Conservation (phyloP, 2,797 vertebrate species). For the Hoplostethus mediterraneus region DNA sequence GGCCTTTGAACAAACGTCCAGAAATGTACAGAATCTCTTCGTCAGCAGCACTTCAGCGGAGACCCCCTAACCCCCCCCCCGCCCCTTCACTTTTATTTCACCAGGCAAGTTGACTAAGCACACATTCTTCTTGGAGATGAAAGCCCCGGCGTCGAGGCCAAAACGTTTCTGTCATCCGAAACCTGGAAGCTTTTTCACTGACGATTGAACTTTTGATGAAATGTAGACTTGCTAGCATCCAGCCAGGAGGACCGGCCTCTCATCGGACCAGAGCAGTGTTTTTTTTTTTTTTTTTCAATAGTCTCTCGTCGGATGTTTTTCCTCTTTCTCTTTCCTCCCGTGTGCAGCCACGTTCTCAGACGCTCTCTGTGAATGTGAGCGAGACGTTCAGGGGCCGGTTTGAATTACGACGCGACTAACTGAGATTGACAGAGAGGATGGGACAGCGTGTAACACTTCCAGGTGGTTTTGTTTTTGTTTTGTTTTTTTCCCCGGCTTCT, state of each 20-base stretch:
- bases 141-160: not conserved
- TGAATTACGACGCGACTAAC: no score
- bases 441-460: not conserved
- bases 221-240: no score
- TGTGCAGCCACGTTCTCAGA: no score
- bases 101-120: slow-evolving; percentile 49
- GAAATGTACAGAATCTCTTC: no score
- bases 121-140: slow-evolving; percentile 15
- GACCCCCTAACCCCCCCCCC: no score
- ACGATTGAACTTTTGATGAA: not conserved
- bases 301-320: no score
- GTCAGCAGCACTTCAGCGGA: no score
- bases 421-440: not conserved
- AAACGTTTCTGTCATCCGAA: slow-evolving; percentile 4
- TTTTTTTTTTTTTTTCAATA: no score
- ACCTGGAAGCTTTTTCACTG: slow-evolving; percentile 13
- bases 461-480: not conserved
- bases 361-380: not conserved
- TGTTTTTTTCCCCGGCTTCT: not conserved
- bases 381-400: slow-evolving; percentile 7
- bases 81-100: slow-evolving; percentile 44
- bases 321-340: no score
- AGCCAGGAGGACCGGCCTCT: no score
- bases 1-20: no score
- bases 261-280: no score